Evolutionary conservation across 2,888 invertebrate species (phyloP), one percentile per base, ranked within the genome.

Genomic region (Athalia rosae): DNA sequence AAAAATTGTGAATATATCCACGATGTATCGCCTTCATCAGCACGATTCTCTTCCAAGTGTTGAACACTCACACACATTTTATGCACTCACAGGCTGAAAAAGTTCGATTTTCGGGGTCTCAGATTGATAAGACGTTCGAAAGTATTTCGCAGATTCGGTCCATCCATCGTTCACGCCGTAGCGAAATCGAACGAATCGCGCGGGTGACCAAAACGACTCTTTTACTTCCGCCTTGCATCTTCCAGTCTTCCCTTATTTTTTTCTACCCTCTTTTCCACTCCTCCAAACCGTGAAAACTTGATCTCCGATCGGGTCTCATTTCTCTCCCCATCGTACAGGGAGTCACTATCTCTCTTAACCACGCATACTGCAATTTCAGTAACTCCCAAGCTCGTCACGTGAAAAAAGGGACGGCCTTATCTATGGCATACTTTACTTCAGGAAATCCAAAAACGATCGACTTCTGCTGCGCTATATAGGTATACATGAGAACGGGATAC

Each of bases 101-200:
- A 67, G 45, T 15, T 67, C 50, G 67, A 67, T 67, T 53, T 53
- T 5, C 48, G 28, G 28, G 28, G 67, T 15, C n/a, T 8, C 50
- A 28, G 67, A 67, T 67, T 67, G 67, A 67, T 67, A 67, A 67
- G 67, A 53, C 67, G 50, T 67, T 67, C 67, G 50, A 67, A 67
- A 67, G 50, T 67, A 53, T 67, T 67, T 53, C 43, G 50, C 28
- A 48, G 67, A 67, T 53, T 67, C 50, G 67, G 50, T 43, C 63
- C 67, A 67, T 67, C 67, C 67, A 67, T 67, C 67, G 67, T 67
- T 67, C 50, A 53, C 67, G 41, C 48, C 48, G 67, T 41, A 53
- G 28, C 28, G 28, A 28, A 2, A 28, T 28, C 28, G 28, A 28
- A 28, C 1, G 28, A 28, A 28, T 28, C 0, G 28, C 28, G 28